Evolutionary conservation across 2,797 vertebrate genomes (phyloP), one percentile per base, ranked within the genome.

Genomic region (Loris lydekkerianus): DNA sequence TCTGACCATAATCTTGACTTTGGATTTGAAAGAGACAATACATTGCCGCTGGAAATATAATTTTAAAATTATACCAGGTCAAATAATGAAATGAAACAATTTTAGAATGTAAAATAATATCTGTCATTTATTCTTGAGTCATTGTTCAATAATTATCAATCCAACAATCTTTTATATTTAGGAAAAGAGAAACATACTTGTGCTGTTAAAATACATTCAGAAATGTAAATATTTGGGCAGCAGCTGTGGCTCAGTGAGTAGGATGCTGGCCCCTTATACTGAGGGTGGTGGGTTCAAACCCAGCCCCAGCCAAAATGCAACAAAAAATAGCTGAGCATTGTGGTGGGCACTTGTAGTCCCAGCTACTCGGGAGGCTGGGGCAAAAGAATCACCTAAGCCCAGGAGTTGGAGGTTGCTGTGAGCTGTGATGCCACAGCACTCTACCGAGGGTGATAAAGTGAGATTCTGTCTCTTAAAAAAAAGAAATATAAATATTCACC

Each of bases 131-230:
- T 25, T 65, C 7, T 88, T 93, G 10, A 80, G 29, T 18, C 21
- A 29, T 93, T 83, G 61, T 65, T 72, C 92, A 93, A 65, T 96
- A 86, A 93, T 67, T 90, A 86, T 63, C 69, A 27, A 72, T 21
- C 10, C 11, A 34, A 11, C 0, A 92, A 29, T 46, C 76, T 67
- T 69, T 89, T 2, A 69, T 87, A 86, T 7, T 63, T 86, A 77
- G 29, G 1, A 91, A 93, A 77, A 84, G 18, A 10, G 34, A 10
- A 4, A 2, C 75, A 53, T 40, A 34, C 34, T 91, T 63, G 34
- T 23, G 7, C 61, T 92, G 4, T 7, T 89, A 88, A 13, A 91
- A 80, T 29, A 37, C 1, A 34, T 67, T 86, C 83, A 93, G 7
- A 56, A 94, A 86, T 89, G 31, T 31, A 69, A 46, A 10, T 72